A percentile compares a stretch with the other conserved stretches of the same genome.
These are phyloP conservation scores for Nemoura dubitans DNA, from an alignment of 2,888 invertebrate species.

Conservation along the genomic window DNA sequence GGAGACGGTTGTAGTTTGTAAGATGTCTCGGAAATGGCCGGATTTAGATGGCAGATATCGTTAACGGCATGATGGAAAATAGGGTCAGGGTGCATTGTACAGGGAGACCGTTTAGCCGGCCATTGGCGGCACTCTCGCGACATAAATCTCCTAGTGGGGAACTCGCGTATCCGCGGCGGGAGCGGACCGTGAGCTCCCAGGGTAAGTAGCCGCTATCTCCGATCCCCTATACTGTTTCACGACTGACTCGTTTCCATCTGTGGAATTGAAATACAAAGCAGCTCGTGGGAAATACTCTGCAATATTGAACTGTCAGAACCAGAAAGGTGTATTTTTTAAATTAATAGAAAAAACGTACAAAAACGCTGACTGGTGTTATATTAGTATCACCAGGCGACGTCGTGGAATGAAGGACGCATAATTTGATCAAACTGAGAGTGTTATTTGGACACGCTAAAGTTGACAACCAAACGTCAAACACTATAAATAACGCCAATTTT, in stretches of 20 bases:
- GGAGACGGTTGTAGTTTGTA: background rate
- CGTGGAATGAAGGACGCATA: no score
- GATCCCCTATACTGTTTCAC: background rate
- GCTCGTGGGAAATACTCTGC: background rate
- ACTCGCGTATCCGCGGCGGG: no score
- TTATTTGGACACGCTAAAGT: background rate
- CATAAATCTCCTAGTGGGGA: background rate
- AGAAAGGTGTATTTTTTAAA: background rate
- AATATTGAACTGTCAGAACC: background rate
- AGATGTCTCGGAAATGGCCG: slow-evolving; percentile 7
- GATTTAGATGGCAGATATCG: slow-evolving; percentile 3
- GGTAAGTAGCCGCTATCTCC: no score
- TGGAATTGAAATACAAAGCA: background rate
- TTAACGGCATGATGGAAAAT: background rate
- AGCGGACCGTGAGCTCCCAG: no score
- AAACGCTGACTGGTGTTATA: background rate
- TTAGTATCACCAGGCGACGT: no score
- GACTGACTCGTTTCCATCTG: background rate
- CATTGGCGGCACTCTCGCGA: background rate
- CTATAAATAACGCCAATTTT: background rate
- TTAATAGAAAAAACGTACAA: no score
- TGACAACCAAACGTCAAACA: no score
- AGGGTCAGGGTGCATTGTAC: slow-evolving; percentile 7
- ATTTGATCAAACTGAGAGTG: no score
- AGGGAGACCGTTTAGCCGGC: background rate